Percentiles rank a stretch among this genome's conserved stretches.
phyloP scores from a whole-genome alignment of 2,113 vertebrate genomes.

The Ariopsis seemanni region DNA sequence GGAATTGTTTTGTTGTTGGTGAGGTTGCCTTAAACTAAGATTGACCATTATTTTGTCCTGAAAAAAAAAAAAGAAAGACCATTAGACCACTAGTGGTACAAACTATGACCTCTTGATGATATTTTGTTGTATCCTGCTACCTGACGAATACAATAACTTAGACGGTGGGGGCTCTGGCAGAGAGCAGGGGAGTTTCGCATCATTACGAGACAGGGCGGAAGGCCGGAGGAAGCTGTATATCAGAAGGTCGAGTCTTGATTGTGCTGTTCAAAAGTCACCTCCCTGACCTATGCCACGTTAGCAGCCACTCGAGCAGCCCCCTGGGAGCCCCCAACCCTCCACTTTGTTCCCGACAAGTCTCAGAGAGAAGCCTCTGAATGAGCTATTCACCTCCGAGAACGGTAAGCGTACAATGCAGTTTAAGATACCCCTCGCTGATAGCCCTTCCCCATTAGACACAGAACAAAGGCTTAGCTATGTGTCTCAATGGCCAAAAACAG shows the following conservation, averaged over 20 bases:
- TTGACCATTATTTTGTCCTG: not conserved
- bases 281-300: constrained; percentile 83
- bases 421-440: constrained; percentile 73
- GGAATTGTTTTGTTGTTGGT: not conserved
- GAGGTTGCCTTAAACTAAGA: not conserved
- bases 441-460: constrained; percentile 61
- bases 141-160: constrained; percentile 40
- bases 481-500: constrained; percentile 74
- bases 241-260: constrained; percentile 76
- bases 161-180: constrained; percentile 1
- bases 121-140: constrained; percentile 24
- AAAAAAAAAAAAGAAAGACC: constrained; percentile 18
- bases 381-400: constrained; percentile 65
- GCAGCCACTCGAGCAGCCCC: constrained; percentile 72
- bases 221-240: constrained; percentile 80
- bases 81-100: not conserved
- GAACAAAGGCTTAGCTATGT: constrained; percentile 72
- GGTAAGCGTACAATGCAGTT: constrained; percentile 70
- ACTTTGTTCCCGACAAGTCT: constrained; percentile 67
- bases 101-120: constrained; percentile 6
- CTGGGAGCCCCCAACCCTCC: constrained; percentile 46
- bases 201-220: constrained; percentile 63
- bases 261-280: constrained; percentile 75
- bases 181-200: constrained; percentile 39
- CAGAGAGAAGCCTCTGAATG: constrained; percentile 62